These are phyloP conservation scores for Halcyon badia DNA, from an alignment of 2,797 vertebrate genomes.

Conservation along the genomic window DNA sequence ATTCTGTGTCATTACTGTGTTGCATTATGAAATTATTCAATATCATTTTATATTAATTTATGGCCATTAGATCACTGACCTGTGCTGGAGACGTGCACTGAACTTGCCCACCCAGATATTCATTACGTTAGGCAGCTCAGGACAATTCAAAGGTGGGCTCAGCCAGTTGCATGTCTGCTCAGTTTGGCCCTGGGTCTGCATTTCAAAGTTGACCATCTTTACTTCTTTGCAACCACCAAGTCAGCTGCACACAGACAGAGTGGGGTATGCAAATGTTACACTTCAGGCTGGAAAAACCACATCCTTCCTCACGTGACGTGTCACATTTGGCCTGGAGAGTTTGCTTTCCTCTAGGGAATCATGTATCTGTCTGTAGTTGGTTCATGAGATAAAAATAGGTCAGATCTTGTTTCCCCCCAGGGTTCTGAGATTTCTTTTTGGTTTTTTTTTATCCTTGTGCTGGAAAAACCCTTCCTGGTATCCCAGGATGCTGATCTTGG, in stretches of 20 bases:
- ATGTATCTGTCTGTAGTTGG: not conserved
- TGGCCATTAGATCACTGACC: not conserved
- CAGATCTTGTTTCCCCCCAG: not conserved
- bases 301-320: not conserved
- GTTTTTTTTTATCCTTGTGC: not conserved
- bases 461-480: not conserved
- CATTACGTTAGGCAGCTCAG: not conserved
- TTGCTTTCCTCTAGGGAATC: not conserved
- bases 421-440: not conserved
- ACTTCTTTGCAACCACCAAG: not conserved
- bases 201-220: not conserved
- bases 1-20: not conserved
- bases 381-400: constrained; percentile 18
- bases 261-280: not conserved
- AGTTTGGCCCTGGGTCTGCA: not conserved
- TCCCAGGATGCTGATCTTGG: not conserved
- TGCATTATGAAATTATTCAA: accelerated
- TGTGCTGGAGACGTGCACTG: not conserved
- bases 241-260: not conserved
- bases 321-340: not conserved
- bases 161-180: accelerated
- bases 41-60: not conserved
- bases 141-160: not conserved
- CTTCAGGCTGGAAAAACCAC: not conserved
- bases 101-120: not conserved